Evolutionary conservation across 1,140 invertebrate genomes (phyloP).

Genomic region (Atopsyche davidsoni): DNA sequence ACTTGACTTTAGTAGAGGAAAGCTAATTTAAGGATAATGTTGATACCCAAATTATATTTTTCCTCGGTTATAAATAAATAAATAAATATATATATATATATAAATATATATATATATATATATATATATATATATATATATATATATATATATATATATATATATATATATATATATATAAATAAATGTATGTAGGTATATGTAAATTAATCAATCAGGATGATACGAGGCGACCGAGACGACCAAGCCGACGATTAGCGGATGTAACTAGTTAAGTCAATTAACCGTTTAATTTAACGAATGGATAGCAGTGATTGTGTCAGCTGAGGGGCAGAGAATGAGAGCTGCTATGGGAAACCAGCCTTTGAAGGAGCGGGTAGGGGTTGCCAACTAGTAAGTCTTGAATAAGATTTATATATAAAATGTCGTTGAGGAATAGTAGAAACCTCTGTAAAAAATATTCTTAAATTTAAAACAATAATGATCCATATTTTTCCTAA

Average conservation of each 20-base stretch:
- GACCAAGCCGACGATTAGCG: slow-evolving; percentile 48
- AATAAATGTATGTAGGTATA: not conserved
- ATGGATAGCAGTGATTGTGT: slow-evolving; percentile 51
- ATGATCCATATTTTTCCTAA: no score
- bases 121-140: not conserved
- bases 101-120: slow-evolving; percentile 1
- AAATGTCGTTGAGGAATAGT: no score
- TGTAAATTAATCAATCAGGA: slow-evolving; percentile 30
- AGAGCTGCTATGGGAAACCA: no score
- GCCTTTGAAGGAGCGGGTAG: no score
- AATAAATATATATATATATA: slow-evolving; percentile 5
- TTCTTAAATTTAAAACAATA: no score
- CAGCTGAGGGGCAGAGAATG: no score
- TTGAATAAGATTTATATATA: no score
- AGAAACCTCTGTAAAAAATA: no score
- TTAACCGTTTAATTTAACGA: slow-evolving; percentile 51
- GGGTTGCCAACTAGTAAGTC: no score
- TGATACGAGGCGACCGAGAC: slow-evolving; percentile 29
- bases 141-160: slow-evolving; percentile 2
- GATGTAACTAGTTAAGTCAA: slow-evolving; percentile 53
- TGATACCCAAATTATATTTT: no score
- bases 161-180: not conserved
- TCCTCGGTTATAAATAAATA: not conserved
- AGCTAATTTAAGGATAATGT: no score
- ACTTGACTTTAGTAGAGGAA: not conserved